Percentiles rank a stretch among this genome's conserved stretches.
phyloP scores from a whole-genome alignment of 2,113 vertebrate species.

The Chamaetylas fuelleborni region DNA sequence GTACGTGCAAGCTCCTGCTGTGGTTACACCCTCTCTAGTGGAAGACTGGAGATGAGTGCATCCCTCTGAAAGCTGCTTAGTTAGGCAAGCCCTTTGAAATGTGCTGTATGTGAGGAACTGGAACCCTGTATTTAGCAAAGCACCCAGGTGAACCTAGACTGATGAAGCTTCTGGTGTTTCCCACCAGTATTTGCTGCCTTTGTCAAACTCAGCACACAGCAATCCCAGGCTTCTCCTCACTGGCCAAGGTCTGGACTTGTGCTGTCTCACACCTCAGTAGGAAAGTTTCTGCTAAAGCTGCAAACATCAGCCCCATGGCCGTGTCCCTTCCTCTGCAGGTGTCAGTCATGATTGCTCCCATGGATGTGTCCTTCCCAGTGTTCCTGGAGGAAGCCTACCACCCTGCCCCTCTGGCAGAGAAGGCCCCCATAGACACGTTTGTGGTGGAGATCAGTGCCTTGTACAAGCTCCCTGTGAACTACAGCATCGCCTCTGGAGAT shows the following conservation, averaged over 20 bases:
- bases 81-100: neutral
- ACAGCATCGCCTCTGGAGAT: conserved; percentile 25
- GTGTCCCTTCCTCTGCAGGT: conserved; percentile 2
- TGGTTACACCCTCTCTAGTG: neutral
- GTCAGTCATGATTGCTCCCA: neutral
- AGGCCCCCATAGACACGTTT: neutral
- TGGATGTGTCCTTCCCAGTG: neutral
- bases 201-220: neutral
- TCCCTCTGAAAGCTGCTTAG: neutral
- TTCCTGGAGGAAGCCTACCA: conserved; percentile 40
- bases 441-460: neutral
- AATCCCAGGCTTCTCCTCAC: neutral
- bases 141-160: neutral
- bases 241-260: neutral
- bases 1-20: neutral
- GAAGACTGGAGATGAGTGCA: neutral
- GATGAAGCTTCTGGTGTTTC: neutral
- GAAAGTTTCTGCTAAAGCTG: neutral
- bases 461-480: conserved; percentile 8
- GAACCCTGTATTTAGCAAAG: neutral
- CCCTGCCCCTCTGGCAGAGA: conserved; percentile 43
- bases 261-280: neutral
- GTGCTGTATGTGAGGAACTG: neutral
- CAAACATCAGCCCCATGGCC: neutral
- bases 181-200: neutral